A percentile compares a stretch with the other conserved stretches of the same genome.
phyloP scores from a whole-genome alignment of 1,140 invertebrate species.

The Microplitis demolitor region DNA sequence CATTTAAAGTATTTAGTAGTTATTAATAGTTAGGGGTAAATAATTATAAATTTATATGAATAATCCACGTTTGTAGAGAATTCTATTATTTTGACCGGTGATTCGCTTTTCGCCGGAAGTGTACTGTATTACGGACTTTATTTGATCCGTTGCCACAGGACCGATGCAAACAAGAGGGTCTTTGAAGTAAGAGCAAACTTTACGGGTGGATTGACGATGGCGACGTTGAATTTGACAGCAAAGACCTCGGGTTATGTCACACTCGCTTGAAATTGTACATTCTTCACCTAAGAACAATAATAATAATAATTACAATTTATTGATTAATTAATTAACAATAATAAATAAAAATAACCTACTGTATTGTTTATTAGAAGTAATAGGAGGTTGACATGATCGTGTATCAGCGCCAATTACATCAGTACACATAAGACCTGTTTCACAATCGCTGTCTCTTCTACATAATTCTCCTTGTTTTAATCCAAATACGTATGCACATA shows the following conservation, averaged over 20 bases:
- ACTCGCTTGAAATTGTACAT: constrained; percentile 82
- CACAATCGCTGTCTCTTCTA: constrained; percentile 75
- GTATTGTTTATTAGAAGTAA: constrained; percentile 78
- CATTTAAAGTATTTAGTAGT: constrained; percentile 4
- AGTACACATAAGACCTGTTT: constrained; percentile 73
- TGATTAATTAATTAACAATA: background rate
- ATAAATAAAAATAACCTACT: constrained; percentile 57
- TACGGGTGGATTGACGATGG: constrained; percentile 81
- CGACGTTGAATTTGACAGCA: constrained; percentile 87
- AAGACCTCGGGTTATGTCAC: constrained; percentile 81
- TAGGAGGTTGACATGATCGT: constrained; percentile 78
- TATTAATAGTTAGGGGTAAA: constrained; percentile 6
- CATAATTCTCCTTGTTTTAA: constrained; percentile 77
- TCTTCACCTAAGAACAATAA: constrained; percentile 71
- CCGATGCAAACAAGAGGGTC: constrained; percentile 88
- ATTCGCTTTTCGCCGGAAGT: constrained; percentile 80
- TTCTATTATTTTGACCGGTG: constrained; percentile 63
- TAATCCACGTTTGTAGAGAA: constrained; percentile 51
- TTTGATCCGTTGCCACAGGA: constrained; percentile 78
- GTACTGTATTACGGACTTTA: constrained; percentile 72
- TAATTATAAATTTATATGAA: constrained; percentile 44
- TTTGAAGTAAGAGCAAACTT: constrained; percentile 89
- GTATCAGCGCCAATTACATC: constrained; percentile 66
- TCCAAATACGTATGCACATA: constrained; percentile 74
- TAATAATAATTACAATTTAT: background rate